phyloP scores from a whole-genome alignment of 2,888 invertebrate species.

The Euplexia lucipara region DNA sequence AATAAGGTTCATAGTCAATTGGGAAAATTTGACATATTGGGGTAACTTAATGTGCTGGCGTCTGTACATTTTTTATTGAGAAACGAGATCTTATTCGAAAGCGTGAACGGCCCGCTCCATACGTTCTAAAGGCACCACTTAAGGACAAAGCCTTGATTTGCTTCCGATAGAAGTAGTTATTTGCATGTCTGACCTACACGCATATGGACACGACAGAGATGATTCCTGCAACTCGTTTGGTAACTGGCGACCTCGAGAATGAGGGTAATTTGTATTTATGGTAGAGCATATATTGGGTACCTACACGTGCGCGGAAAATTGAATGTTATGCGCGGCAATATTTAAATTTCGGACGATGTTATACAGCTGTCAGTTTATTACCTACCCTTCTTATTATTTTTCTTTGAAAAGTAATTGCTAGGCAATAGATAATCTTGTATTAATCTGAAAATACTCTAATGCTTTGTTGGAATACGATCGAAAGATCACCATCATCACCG shows the following conservation, averaged over 20 bases:
- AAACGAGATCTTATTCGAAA: conserved; percentile 63
- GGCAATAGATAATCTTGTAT: neutral
- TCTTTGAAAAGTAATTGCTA: conserved; percentile 16
- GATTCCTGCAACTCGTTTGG: conserved; percentile 67
- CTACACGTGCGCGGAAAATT: neutral
- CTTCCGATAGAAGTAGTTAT: conserved; percentile 82
- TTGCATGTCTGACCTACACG: conserved; percentile 78
- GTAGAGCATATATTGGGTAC: conserved; percentile 16
- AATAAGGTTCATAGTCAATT: too few species aligned
- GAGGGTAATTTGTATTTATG: conserved; percentile 53
- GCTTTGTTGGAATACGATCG: too few species aligned
- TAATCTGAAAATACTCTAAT: neutral
- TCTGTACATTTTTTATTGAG: conserved; percentile 35
- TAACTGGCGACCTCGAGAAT: conserved; percentile 54
- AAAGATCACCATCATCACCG: too few species aligned
- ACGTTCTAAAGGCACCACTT: conserved; percentile 42
- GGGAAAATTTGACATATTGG: too few species aligned
- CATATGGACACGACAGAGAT: conserved; percentile 70
- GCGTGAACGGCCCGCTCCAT: conserved; percentile 57
- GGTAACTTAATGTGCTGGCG: too few species aligned
- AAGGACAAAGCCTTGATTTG: conserved; percentile 74
- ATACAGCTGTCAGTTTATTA: conserved; percentile 3
- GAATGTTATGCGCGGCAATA: conserved; percentile 22
- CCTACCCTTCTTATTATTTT: too few species aligned
- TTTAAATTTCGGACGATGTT: conserved; percentile 21